phyloP scores from a whole-genome alignment of 2,888 invertebrate genomes.

The Chaetoderma sp. region DNA sequence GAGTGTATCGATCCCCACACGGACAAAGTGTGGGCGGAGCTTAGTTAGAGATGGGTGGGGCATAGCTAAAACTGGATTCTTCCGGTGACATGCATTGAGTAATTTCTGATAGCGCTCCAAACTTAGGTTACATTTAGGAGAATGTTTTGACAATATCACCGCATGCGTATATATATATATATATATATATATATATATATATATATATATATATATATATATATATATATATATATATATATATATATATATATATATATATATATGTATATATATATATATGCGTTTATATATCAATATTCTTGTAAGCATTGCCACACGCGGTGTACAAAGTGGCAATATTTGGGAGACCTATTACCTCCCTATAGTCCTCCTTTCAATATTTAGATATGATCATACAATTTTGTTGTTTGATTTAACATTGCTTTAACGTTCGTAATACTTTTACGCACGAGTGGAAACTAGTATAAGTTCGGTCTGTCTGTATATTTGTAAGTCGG shows the following conservation, averaged over 20 bases:
- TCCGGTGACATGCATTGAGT: background rate
- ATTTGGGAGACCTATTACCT: too few relatives aligned
- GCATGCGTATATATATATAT: background rate
- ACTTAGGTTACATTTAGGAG: too few relatives aligned
- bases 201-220: conserved; percentile 5
- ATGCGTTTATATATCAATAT: background rate
- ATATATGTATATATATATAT: conserved; percentile 4
- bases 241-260: conserved; percentile 6
- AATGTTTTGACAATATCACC: background rate
- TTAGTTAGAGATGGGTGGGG: too few relatives aligned
- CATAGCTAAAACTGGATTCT: too few relatives aligned
- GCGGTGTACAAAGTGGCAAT: background rate
- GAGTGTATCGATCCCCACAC: background rate
- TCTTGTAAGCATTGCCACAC: background rate
- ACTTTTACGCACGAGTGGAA: too few relatives aligned
- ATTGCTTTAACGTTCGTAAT: too few relatives aligned
- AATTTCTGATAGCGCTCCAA: background rate
- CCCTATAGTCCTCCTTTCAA: too few relatives aligned
- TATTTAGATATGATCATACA: too few relatives aligned
- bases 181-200: conserved; percentile 2
- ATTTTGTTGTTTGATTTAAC: too few relatives aligned
- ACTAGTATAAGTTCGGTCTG: too few relatives aligned
- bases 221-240: conserved; percentile 6
- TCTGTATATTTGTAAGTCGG: too few relatives aligned
- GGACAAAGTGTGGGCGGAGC: too few relatives aligned